Evolutionary conservation across 2,888 invertebrate species (phyloP).

Genomic region (Drosophila rubida): DNA sequence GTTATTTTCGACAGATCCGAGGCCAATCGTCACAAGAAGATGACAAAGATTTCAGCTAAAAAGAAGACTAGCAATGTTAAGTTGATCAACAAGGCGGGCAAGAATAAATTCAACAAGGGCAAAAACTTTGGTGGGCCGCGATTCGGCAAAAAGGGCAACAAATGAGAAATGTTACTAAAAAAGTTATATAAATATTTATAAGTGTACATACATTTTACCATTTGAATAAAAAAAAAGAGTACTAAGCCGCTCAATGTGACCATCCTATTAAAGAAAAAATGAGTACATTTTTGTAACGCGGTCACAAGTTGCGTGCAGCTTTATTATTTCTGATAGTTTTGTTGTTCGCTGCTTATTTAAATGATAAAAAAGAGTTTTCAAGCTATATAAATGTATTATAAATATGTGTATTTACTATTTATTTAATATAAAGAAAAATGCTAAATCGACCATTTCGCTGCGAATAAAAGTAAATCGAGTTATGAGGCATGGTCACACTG

Average conservation of each 20-base stretch:
- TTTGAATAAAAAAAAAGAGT: not conserved
- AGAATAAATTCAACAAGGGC: slow-evolving; percentile 85
- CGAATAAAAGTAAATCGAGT: too few relatives aligned
- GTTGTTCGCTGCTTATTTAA: too few relatives aligned
- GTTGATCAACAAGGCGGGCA: slow-evolving; percentile 84
- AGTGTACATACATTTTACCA: not conserved
- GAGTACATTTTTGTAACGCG: not conserved
- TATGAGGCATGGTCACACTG: slow-evolving; percentile 26
- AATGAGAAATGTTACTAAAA: slow-evolving; percentile 49
- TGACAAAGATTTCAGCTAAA: slow-evolving; percentile 80
- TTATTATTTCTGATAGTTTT: too few relatives aligned
- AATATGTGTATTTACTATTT: not conserved
- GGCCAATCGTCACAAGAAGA: slow-evolving; percentile 84
- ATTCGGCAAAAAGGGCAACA: slow-evolving; percentile 79
- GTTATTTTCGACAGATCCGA: slow-evolving; percentile 76
- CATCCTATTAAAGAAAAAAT: not conserved
- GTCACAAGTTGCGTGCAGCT: too few relatives aligned
- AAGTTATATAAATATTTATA: slow-evolving; percentile 6
- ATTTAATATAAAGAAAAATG: not conserved
- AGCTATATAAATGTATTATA: not conserved
- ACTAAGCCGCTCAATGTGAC: slow-evolving; percentile 13
- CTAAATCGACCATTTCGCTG: slow-evolving; percentile 23
- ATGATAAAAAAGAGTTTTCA: too few relatives aligned
- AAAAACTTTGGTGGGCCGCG: slow-evolving; percentile 84
- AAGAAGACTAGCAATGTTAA: slow-evolving; percentile 84